Conservation (phyloP, 1,140 invertebrate genomes). For the Caenorhabditis brenneri region DNA sequence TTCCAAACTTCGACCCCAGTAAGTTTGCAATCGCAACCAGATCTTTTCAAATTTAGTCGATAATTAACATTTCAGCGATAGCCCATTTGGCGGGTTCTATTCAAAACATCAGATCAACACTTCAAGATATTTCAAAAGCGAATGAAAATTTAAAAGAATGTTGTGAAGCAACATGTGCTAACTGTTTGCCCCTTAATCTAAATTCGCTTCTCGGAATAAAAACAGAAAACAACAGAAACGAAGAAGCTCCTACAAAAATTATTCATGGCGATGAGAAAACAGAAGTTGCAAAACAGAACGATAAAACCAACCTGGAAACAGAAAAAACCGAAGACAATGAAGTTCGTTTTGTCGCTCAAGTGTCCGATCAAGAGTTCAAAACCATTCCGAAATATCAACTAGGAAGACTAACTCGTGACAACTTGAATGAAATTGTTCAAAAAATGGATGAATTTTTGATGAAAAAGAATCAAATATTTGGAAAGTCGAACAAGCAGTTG, state of each 20-base stretch:
- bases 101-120: background rate
- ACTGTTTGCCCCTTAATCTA: background rate
- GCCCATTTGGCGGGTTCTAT: background rate
- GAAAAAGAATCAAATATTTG: background rate
- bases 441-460: slow-evolving; percentile 35
- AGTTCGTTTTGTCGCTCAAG: background rate
- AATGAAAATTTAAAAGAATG: background rate
- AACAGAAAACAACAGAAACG: background rate
- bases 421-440: background rate
- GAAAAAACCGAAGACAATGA: background rate
- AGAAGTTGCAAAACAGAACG: background rate
- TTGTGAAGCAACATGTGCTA: background rate
- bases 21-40: background rate
- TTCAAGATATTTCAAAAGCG: background rate
- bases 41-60: background rate
- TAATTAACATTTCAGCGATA: background rate
- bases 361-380: background rate
- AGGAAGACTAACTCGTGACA: background rate
- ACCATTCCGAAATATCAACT: slow-evolving; percentile 28
- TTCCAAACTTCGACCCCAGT: background rate
- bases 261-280: background rate
- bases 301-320: too few species aligned
- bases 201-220: background rate
- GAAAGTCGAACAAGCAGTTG: background rate
- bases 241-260: background rate